Evolutionary conservation across 2,888 invertebrate species (phyloP).

Genomic region (Meiosimyza decipiens): DNA sequence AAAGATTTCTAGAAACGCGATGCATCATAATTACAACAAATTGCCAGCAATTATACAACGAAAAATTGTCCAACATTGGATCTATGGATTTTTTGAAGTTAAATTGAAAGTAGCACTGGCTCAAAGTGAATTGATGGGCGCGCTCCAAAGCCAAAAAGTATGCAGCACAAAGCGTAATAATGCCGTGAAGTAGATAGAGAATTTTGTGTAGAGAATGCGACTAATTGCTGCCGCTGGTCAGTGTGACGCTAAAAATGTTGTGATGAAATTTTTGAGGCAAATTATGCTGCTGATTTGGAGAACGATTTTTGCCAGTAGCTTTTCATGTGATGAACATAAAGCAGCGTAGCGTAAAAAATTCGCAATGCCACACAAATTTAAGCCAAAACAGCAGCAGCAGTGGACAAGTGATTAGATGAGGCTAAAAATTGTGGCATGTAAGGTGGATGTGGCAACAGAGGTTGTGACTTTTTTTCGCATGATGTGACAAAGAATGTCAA

Average conservation of each 20-base stretch:
- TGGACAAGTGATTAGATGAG: background rate
- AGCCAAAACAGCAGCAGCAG: background rate
- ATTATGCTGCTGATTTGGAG: background rate
- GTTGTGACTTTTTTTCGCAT: too few species aligned
- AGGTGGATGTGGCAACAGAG: too few species aligned
- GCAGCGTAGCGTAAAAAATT: background rate
- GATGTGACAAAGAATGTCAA: too few species aligned
- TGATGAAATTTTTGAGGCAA: conserved; percentile 13
- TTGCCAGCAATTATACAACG: conserved; percentile 26
- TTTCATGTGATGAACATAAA: background rate
- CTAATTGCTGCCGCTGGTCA: conserved; percentile 33
- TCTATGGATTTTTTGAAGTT: background rate
- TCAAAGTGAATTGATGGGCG: background rate
- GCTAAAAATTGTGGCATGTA: too few species aligned
- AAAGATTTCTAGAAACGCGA: conserved; percentile 6
- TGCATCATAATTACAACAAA: conserved; percentile 24
- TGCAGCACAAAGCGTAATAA: background rate
- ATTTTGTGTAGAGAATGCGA: background rate
- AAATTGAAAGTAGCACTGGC: background rate
- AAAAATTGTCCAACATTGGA: conserved; percentile 17
- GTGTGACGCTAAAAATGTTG: conserved; percentile 2
- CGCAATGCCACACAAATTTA: conserved; percentile 7
- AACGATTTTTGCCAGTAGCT: background rate
- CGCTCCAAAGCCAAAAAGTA: conserved; percentile 14
- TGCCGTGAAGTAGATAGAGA: background rate